Evolutionary conservation across 2,113 vertebrate genomes (phyloP).

Genomic region (Platichthys flesus): DNA sequence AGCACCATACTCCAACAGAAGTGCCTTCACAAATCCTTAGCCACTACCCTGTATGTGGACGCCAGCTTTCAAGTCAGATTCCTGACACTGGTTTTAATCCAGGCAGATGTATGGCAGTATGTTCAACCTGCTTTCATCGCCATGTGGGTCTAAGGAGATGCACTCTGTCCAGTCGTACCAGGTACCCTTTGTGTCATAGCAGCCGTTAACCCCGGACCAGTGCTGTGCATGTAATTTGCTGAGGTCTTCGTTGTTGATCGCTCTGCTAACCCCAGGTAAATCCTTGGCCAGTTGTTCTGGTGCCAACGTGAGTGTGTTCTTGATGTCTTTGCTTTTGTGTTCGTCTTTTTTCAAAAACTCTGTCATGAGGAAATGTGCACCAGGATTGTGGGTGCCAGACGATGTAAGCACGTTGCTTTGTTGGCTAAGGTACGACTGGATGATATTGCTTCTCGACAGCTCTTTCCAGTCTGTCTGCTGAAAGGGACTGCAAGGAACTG

Average conservation of each 20-base stretch:
- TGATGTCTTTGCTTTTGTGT: constrained; percentile 81
- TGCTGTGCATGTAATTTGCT: constrained; percentile 85
- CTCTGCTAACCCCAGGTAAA: constrained; percentile 88
- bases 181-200: constrained; percentile 91
- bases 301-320: constrained; percentile 85
- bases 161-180: constrained; percentile 98
- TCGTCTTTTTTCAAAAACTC: constrained; percentile 91
- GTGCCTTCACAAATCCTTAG: not conserved
- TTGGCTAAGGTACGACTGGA: constrained; percentile 93
- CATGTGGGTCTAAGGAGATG: constrained; percentile 91
- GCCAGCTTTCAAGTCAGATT: constrained; percentile 23
- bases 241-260: constrained; percentile 85
- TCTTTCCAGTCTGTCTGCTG: constrained; percentile 96
- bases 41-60: not conserved
- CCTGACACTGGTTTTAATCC: constrained; percentile 82
- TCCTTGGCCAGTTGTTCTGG: constrained; percentile 80
- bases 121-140: constrained; percentile 91
- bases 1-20: constrained; percentile 34
- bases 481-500: constrained; percentile 86
- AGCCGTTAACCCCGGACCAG: constrained; percentile 96
- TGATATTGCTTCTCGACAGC: constrained; percentile 91
- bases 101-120: constrained; percentile 96
- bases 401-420: constrained; percentile 93
- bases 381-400: constrained; percentile 86
- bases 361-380: constrained; percentile 89